Evolutionary conservation across 2,797 vertebrate species (phyloP).

Genomic region (Lagothrix lagotricha): DNA sequence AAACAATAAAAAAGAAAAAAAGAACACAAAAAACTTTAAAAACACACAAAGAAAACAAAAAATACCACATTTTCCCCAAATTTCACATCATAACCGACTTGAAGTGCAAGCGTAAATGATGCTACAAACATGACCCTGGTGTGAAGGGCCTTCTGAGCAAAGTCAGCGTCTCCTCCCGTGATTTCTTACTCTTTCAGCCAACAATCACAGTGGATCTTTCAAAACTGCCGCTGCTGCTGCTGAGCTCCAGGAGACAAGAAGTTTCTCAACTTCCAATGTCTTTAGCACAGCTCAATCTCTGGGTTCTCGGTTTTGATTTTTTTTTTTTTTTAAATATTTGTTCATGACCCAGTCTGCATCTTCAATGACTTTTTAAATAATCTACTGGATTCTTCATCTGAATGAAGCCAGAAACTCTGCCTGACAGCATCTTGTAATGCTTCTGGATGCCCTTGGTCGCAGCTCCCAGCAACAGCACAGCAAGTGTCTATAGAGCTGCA

Average conservation of each 20-base stretch:
- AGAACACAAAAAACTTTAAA: constrained; percentile 3
- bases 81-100: neutral
- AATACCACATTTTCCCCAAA: constrained; percentile 2
- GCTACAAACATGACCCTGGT: neutral
- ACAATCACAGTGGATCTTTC: neutral
- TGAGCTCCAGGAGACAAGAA: neutral
- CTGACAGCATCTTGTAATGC: too few relatives aligned
- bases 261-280: neutral
- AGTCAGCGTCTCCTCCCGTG: neutral
- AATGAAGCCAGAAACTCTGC: too few relatives aligned
- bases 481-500: too few relatives aligned
- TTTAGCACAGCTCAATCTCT: neutral
- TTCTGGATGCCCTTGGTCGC: too few relatives aligned
- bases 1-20: neutral
- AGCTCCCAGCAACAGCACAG: too few relatives aligned
- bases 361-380: too few relatives aligned
- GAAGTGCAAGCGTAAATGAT: neutral
- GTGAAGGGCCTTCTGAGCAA: neutral
- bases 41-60: constrained; percentile 25
- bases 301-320: neutral
- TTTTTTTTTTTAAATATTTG: neutral
- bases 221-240: neutral
- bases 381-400: too few relatives aligned
- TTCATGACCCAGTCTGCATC: too few relatives aligned
- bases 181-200: neutral